These are phyloP conservation scores for Melanotaenia nigrans DNA, from an alignment of 2,797 vertebrate genomes.

Conservation along the genomic window DNA sequence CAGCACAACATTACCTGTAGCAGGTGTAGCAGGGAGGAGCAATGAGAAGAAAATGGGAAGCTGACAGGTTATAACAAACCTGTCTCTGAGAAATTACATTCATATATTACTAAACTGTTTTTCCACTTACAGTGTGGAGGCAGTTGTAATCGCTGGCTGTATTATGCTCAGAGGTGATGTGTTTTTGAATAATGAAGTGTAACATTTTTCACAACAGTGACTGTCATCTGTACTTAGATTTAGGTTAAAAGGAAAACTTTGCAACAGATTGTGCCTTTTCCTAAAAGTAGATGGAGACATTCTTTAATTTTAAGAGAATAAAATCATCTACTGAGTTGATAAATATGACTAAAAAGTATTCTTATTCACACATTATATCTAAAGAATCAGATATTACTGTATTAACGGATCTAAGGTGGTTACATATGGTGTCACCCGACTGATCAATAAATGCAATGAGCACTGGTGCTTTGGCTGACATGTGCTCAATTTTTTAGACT, in stretches of 20 bases:
- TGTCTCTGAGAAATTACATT: slow-evolving; percentile 27
- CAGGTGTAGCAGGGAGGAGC: slow-evolving; percentile 16
- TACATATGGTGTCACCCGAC: not conserved
- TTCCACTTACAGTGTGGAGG: slow-evolving; percentile 23
- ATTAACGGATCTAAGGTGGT: not conserved
- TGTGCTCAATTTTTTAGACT: slow-evolving; percentile 5
- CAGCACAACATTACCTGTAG: slow-evolving; percentile 6
- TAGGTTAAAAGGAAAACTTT: not conserved
- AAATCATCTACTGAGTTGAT: not conserved
- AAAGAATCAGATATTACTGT: not conserved
- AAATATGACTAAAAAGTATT: not conserved
- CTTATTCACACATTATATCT: not conserved
- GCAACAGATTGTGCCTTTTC: not conserved
- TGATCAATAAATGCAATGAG: slow-evolving; percentile 8
- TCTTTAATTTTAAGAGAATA: not conserved
- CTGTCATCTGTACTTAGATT: not conserved
- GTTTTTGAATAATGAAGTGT: slow-evolving; percentile 2
- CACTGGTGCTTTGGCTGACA: not conserved
- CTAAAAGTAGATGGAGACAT: not conserved
- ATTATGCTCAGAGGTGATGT: slow-evolving; percentile 13
- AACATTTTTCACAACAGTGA: not conserved
- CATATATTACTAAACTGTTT: slow-evolving; percentile 23
- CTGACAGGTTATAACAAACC: slow-evolving; percentile 21
- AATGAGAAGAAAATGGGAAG: slow-evolving; percentile 6
- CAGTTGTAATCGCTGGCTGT: slow-evolving; percentile 4